A percentile compares a stretch with the other conserved stretches of the same genome.
Conservation (phyloP, 2,888 invertebrate species). For the Bellardia pandia region DNA sequence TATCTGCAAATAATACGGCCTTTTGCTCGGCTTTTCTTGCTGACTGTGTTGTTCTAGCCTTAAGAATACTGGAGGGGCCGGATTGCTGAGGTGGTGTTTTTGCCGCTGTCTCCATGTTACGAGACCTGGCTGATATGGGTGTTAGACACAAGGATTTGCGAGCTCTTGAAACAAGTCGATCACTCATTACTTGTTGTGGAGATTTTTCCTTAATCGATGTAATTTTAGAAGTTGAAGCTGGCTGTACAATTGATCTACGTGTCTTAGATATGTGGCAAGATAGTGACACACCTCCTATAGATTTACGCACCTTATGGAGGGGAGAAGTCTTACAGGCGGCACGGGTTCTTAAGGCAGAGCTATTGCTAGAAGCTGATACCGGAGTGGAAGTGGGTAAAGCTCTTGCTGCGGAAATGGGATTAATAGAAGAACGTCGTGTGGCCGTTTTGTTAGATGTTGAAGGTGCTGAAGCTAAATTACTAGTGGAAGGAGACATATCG, state of each 20-base stretch:
- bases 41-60: conserved; percentile 25
- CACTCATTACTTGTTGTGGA: conserved; percentile 61
- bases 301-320: conserved; percentile 71
- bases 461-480: conserved; percentile 52
- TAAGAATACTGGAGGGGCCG: conserved; percentile 45
- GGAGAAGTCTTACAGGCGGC: conserved; percentile 67
- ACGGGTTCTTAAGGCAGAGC: not conserved
- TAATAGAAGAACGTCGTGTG: conserved; percentile 49
- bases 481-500: conserved; percentile 40
- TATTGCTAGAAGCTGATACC: conserved; percentile 2
- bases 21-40: conserved; percentile 37
- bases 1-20: conserved; percentile 42
- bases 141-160: conserved; percentile 63
- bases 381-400: conserved; percentile 63
- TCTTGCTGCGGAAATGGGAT: conserved; percentile 42
- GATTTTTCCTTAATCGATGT: conserved; percentile 61
- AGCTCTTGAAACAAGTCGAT: conserved; percentile 62
- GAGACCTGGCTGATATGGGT: conserved; percentile 49
- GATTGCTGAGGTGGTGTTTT: not conserved
- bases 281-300: conserved; percentile 55
- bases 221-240: conserved; percentile 46
- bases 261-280: conserved; percentile 75
- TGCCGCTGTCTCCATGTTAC: conserved; percentile 36
- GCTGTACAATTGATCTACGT: conserved; percentile 74
- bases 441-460: conserved; percentile 68